Conservation (phyloP, 2,113 vertebrate species). For the Rhea americana region DNA sequence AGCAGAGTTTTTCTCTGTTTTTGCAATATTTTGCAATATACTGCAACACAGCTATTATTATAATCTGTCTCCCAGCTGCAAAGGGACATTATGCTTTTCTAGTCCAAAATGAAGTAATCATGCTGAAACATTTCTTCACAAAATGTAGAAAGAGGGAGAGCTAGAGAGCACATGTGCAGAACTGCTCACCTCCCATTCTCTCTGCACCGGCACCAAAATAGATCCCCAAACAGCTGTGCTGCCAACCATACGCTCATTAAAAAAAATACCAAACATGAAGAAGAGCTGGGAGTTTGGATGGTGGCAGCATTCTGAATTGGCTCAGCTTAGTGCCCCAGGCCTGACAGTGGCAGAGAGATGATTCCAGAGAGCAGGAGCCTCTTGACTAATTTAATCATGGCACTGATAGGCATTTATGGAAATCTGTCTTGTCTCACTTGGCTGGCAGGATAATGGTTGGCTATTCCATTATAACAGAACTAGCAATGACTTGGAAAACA, state of each 20-base stretch:
- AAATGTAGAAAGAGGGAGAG: background rate
- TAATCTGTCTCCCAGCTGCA: background rate
- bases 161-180: accelerated
- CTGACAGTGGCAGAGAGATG: background rate
- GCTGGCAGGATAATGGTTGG: background rate
- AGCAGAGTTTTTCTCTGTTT: background rate
- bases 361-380: background rate
- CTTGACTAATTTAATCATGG: background rate
- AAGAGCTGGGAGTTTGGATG: background rate
- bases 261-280: background rate
- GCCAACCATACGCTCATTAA: background rate
- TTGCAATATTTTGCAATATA: background rate
- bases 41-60: background rate
- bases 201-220: background rate
- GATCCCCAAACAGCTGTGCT: background rate
- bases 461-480: background rate
- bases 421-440: background rate
- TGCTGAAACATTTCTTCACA: background rate
- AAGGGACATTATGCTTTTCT: background rate
- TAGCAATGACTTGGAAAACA: background rate
- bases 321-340: background rate
- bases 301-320: background rate
- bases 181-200: background rate
- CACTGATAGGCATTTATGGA: background rate
- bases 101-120: background rate